These are phyloP conservation scores for Stenopsyche tienmushanensis DNA, from an alignment of 1,140 invertebrate genomes.

Conservation along the genomic window DNA sequence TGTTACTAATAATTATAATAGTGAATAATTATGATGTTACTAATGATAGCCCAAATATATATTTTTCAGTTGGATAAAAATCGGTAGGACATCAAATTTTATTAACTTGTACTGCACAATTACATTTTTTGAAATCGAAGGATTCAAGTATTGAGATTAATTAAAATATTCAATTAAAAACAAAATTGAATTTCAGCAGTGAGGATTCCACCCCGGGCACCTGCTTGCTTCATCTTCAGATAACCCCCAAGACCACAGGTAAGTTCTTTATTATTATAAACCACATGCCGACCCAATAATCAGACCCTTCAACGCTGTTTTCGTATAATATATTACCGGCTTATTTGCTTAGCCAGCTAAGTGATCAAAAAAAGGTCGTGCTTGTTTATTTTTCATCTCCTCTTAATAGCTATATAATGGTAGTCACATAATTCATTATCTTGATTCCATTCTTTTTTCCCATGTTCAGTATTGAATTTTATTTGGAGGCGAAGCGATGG, in stretches of 20 bases:
- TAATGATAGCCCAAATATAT: no score
- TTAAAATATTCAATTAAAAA: no score
- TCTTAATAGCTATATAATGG: slow-evolving; percentile 7
- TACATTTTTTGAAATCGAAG: no score
- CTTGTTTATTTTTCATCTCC: neutral
- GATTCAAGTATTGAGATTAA: no score
- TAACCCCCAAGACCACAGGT: slow-evolving; percentile 2
- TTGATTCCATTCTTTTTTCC: no score
- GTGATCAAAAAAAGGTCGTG: neutral
- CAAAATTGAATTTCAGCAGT: neutral
- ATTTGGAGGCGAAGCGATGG: neutral
- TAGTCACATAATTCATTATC: neutral
- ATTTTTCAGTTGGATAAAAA: no score
- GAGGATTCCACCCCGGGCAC: neutral
- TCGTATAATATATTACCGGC: slow-evolving; percentile 18
- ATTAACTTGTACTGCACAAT: no score
- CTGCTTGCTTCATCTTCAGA: neutral
- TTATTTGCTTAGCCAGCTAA: slow-evolving; percentile 14
- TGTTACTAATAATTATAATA: no score
- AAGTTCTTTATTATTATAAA: slow-evolving; percentile 22
- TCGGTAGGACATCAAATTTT: no score
- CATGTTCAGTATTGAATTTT: neutral
- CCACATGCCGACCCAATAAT: slow-evolving; percentile 17
- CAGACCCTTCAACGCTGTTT: slow-evolving; percentile 19
- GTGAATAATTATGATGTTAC: no score